These are phyloP conservation scores for Xylota segnis DNA, from an alignment of 2,888 invertebrate genomes.

Conservation along the genomic window DNA sequence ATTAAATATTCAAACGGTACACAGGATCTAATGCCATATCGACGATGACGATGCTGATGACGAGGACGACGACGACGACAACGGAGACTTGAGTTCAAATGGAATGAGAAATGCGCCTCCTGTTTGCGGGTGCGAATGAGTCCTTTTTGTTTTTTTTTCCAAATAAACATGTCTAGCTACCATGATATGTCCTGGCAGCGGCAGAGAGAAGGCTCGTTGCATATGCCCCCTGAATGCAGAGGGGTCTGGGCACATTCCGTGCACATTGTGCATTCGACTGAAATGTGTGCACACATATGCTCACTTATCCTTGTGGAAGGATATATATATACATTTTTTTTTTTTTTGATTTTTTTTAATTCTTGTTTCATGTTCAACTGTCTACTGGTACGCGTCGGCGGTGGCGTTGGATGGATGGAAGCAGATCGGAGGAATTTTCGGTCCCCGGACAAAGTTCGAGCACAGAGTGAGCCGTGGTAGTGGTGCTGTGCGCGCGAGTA, in stretches of 20 bases:
- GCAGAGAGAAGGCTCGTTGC: background rate
- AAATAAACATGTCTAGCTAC: background rate
- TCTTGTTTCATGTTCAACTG: constrained; percentile 14
- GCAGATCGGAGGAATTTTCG: constrained; percentile 16
- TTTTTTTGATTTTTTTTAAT: constrained; percentile 8
- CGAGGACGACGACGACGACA: background rate
- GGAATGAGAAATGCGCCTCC: constrained; percentile 23
- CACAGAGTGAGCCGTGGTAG: constrained; percentile 7
- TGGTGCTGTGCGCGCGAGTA: constrained; percentile 21
- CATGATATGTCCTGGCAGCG: background rate
- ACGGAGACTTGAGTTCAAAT: constrained; percentile 20
- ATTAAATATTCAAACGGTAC: constrained; percentile 61
- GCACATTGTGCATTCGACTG: constrained; percentile 40
- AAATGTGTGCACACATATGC: constrained; percentile 35
- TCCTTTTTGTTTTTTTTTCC: background rate
- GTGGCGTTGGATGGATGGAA: background rate
- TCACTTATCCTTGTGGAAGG: constrained; percentile 38
- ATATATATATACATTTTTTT: background rate
- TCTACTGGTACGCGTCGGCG: background rate
- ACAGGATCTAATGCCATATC: constrained; percentile 39
- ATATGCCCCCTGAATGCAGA: background rate
- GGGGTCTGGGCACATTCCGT: constrained; percentile 7
- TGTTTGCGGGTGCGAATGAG: background rate
- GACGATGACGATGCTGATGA: constrained; percentile 2
- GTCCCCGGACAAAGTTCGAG: constrained; percentile 26